Evolutionary conservation across 2,888 invertebrate genomes (phyloP), one percentile per base, ranked within the genome.

Genomic region (Dioctria rufipes): DNA sequence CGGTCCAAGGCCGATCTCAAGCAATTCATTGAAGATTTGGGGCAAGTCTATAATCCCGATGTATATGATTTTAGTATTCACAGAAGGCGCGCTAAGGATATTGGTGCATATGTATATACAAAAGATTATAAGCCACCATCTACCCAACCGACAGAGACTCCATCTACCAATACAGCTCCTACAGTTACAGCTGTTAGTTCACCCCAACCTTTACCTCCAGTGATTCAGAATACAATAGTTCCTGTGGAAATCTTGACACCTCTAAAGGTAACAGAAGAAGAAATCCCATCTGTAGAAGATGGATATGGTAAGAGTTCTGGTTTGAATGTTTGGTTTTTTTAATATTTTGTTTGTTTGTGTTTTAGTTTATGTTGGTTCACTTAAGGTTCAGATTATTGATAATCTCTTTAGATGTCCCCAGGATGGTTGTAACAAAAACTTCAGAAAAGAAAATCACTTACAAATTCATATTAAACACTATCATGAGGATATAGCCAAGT

Each of bases 401-500:
- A 94, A 91, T 83, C 87, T 92, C 1, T 90, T 92, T 37, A 91
- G 92, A 49, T 96, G 96, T 86, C 96, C 96, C 0, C 93, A 95
- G 69, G 93, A 94, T 82, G 94, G 93, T 1, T 98, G 98, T 87
- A 92, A 92, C 75, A 98, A 98, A 89, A 95, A 94, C 84, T 98
- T 97, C 87, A 92, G 98, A 4, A 97, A 97, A 86, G 96, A 97
- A 86, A 96, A 95, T 83, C 92, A 98, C 73, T 90, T 98, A 6
- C 94, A 95, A 89, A 97, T 97, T 93, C 98, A 98, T 87, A 94
- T 98, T 61, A 98, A 98, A 86, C 97, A 98, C 88, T 98, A 98
- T 88, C 98, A 98, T 89, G 92, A 93, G 2, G 95, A 96, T 83
- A 91, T 95, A 81, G 92, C 92, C 2, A 93, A 94, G 87, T 92